phyloP scores from a whole-genome alignment of 2,797 vertebrate species.

The Syngnathus rostellatus region DNA sequence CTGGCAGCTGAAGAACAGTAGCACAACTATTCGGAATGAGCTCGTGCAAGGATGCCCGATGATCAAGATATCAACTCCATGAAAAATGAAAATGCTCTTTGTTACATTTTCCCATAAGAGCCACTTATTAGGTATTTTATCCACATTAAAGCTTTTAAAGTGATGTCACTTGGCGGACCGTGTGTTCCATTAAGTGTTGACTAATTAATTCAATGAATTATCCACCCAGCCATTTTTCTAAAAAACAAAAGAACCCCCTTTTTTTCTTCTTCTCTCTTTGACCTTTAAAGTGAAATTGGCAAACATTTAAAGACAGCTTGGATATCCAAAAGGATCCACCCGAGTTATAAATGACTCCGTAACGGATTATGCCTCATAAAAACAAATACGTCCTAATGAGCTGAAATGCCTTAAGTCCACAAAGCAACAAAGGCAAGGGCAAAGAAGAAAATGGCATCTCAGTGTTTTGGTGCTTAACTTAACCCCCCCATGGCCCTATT shows the following conservation, averaged over 20 bases:
- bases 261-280: slow-evolving; percentile 41
- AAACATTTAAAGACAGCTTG: slow-evolving; percentile 11
- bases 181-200: slow-evolving; percentile 16
- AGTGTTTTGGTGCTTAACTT: slow-evolving; percentile 47
- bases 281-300: slow-evolving; percentile 42
- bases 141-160: slow-evolving; percentile 68
- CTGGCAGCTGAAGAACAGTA: slow-evolving; percentile 46
- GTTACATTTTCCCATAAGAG: slow-evolving; percentile 43
- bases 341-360: slow-evolving; percentile 5
- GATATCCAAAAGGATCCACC: background rate
- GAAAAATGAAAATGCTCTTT: background rate
- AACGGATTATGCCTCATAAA: slow-evolving; percentile 27
- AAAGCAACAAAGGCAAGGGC: slow-evolving; percentile 56
- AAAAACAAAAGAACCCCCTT: slow-evolving; percentile 46
- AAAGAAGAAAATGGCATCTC: slow-evolving; percentile 45
- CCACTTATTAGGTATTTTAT: slow-evolving; percentile 67
- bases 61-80: background rate
- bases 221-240: slow-evolving; percentile 48
- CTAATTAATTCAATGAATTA: no score
- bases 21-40: background rate
- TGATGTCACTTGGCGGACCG: slow-evolving; percentile 62
- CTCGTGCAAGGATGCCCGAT: background rate
- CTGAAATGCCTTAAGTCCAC: slow-evolving; percentile 34
- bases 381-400: slow-evolving; percentile 39
- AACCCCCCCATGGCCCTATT: slow-evolving; percentile 46